A percentile compares a stretch with the other conserved stretches of the same genome.
Evolutionary conservation across 2,888 invertebrate species (phyloP).

Genomic region (Rapana venosa): DNA sequence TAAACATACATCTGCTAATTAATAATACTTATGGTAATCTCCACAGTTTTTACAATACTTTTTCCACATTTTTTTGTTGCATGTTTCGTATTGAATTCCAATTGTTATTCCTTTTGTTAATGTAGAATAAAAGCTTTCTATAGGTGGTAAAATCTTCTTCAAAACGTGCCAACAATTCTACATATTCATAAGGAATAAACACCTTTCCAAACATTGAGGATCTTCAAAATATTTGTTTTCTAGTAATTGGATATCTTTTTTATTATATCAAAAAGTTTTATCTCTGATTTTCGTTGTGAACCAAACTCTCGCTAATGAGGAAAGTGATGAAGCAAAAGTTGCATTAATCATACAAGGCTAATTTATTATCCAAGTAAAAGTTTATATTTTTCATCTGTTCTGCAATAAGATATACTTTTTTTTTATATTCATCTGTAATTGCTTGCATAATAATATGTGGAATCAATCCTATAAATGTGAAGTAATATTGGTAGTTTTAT

Average conservation of each 20-base stretch:
- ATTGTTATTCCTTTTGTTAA: not conserved
- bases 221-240: not conserved
- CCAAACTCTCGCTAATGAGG: not conserved
- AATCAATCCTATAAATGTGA: not conserved
- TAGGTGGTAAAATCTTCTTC: not conserved
- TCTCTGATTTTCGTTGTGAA: no score
- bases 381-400: not conserved
- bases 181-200: constrained; percentile 1
- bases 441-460: not conserved
- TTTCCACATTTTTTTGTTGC: not conserved
- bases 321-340: not conserved
- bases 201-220: not conserved
- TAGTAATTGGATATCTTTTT: not conserved
- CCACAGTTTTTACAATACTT: not conserved
- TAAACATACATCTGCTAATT: not conserved
- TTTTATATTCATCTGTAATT: not conserved
- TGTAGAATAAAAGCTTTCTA: not conserved
- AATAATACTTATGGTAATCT: not conserved
- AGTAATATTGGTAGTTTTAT: not conserved
- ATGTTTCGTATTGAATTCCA: not conserved
- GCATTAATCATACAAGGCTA: not conserved
- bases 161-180: not conserved
- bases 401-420: not conserved
- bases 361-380: not conserved
- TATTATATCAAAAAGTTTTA: no score